phyloP scores from a whole-genome alignment of 2,113 vertebrate genomes.

The Manacus vitellinus region DNA sequence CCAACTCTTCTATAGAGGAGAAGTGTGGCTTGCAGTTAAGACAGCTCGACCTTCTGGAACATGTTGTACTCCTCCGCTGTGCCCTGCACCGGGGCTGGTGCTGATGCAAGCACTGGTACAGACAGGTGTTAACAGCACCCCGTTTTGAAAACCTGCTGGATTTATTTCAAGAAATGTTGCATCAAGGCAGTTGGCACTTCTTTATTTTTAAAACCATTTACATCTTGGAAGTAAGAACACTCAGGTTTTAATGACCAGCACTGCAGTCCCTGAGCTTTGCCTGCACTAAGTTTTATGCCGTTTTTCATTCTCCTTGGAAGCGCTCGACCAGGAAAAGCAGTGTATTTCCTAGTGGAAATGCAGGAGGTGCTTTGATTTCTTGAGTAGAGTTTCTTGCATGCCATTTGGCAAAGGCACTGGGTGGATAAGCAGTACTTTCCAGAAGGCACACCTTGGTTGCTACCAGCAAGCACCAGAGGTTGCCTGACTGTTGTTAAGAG shows the following conservation, averaged over 20 bases:
- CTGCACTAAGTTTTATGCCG: background rate
- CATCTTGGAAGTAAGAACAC: background rate
- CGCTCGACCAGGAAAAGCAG: rapidly evolving
- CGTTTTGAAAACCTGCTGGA: slow-evolving; percentile 53
- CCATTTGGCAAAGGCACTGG: background rate
- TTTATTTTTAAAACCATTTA: slow-evolving; percentile 22
- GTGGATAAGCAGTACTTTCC: slow-evolving; percentile 11
- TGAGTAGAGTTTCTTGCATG: background rate
- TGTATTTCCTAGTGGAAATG: background rate
- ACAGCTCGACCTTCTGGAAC: slow-evolving; percentile 44
- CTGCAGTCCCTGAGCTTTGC: background rate
- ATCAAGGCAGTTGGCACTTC: slow-evolving; percentile 25
- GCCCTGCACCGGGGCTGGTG: slow-evolving; percentile 10
- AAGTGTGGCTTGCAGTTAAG: background rate
- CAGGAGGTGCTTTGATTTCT: background rate
- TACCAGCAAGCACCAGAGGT: background rate
- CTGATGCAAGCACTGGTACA: slow-evolving; percentile 27
- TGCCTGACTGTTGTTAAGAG: slow-evolving; percentile 7
- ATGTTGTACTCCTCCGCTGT: background rate
- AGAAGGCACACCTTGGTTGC: slow-evolving; percentile 44
- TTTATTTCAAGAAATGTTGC: slow-evolving; percentile 56
- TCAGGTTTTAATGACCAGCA: background rate
- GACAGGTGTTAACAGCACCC: slow-evolving; percentile 62
- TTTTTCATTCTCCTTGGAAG: background rate
- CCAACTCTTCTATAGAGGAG: background rate